These are phyloP conservation scores for Odontocolon sp. DNA, from an alignment of 2,888 invertebrate genomes.

Conservation along the genomic window DNA sequence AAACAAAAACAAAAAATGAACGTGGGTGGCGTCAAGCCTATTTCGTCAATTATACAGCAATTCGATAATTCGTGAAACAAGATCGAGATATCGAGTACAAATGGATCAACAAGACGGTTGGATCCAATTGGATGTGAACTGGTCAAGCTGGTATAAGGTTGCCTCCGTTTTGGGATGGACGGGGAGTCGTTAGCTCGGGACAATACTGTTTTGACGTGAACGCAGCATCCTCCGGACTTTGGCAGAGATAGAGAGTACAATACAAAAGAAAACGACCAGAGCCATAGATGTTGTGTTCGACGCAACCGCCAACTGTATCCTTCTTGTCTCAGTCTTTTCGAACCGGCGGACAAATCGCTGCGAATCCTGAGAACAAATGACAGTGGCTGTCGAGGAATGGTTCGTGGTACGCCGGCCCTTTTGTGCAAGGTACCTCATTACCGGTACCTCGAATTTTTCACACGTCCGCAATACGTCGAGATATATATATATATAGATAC, in stretches of 20 bases:
- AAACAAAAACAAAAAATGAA: no score
- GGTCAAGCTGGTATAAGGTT: slow-evolving; percentile 44
- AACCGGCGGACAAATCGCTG: slow-evolving; percentile 78
- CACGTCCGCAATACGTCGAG: slow-evolving; percentile 59
- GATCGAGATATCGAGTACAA: not conserved
- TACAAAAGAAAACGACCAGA: slow-evolving; percentile 54
- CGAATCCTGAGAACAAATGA: slow-evolving; percentile 78
- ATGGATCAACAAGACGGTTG: not conserved
- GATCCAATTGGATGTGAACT: not conserved
- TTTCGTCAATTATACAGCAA: no score
- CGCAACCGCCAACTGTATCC: slow-evolving; percentile 19
- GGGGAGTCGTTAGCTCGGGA: slow-evolving; percentile 73
- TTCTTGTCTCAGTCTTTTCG: slow-evolving; percentile 47
- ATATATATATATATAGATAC: no score
- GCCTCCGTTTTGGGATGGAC: slow-evolving; percentile 49
- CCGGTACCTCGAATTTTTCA: slow-evolving; percentile 78
- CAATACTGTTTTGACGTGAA: slow-evolving; percentile 78
- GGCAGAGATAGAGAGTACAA: slow-evolving; percentile 35
- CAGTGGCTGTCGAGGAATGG: slow-evolving; percentile 69
- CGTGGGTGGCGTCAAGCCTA: slow-evolving; percentile 57
- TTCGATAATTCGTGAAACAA: no score
- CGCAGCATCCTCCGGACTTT: slow-evolving; percentile 35
- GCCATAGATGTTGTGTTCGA: slow-evolving; percentile 41
- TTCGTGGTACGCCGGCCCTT: slow-evolving; percentile 69
- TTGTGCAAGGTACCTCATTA: slow-evolving; percentile 77